Percentiles rank a stretch among this genome's conserved stretches.
Evolutionary conservation across 1,140 invertebrate genomes (phyloP).

Genomic region (Drosophila nannoptera): DNA sequence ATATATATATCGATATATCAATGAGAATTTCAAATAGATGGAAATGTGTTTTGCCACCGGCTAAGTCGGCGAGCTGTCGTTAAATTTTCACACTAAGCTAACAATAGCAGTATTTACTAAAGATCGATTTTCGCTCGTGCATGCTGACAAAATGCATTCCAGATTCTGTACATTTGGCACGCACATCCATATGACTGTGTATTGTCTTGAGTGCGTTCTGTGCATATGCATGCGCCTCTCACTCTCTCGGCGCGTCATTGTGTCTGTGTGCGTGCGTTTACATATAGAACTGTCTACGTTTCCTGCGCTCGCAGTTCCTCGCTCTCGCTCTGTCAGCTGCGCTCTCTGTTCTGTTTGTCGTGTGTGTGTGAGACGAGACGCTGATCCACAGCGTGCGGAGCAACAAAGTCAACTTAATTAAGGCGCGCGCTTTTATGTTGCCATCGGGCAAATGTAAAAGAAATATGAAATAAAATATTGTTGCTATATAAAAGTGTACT

Average conservation of each 20-base stretch:
- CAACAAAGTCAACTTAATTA: conserved; percentile 47
- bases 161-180: conserved; percentile 2
- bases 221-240: not conserved
- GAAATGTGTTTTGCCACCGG: too few relatives aligned
- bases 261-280: not conserved
- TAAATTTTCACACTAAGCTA: too few relatives aligned
- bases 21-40: too few relatives aligned
- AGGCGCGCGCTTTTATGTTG: conserved; percentile 41
- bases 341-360: conserved; percentile 44
- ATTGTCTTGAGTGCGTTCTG: conserved; percentile 18
- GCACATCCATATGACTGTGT: conserved; percentile 27
- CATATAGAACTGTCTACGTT: not conserved
- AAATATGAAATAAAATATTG: conserved; percentile 32
- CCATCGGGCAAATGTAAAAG: conserved; percentile 25
- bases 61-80: too few relatives aligned
- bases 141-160: conserved; percentile 8
- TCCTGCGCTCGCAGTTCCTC: not conserved
- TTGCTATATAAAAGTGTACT: conserved; percentile 35
- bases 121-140: conserved; percentile 10
- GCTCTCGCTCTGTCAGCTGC: conserved; percentile 5
- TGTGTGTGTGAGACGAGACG: conserved; percentile 36
- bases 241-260: not conserved
- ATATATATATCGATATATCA: too few relatives aligned
- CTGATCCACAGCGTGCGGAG: conserved; percentile 25
- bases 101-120: not conserved